Evolutionary conservation across 1,140 invertebrate species (phyloP), one percentile per base, ranked within the genome.

Genomic region (Drosophila insularis): DNA sequence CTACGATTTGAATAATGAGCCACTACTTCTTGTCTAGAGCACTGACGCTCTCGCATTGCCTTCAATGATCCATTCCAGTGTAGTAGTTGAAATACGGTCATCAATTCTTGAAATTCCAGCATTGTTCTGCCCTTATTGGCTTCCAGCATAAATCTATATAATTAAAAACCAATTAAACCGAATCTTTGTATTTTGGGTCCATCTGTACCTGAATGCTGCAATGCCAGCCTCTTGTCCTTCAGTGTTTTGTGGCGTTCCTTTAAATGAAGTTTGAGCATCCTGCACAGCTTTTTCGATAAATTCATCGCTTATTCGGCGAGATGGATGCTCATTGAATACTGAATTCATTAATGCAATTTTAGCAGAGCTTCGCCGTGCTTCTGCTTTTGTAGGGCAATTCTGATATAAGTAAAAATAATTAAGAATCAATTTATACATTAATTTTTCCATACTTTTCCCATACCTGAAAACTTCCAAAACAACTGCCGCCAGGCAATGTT

Each of bases 331-430:
- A 91, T 98, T 99, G 92, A 98, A 98, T 2, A 99, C 97, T 4
- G 97, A 98, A 92, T 98, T 99, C 97, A 98, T 98, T 7, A 99
- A 93, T 4, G 98, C 98, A 64, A 99, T 98, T 93, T 98, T 98
- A 1, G 98, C 98, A 2, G 97, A 97, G 81, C 97, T 98, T 75
- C 97, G 94, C 40, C 97, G 93, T 1, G 98, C 98, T 92, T 98
- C 98, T 1, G 97, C 97, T 92, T 98, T 98, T 31, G 97, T 98
- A 11, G 97, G 96, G 91, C 97, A 98, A 92, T 98, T 98, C 95
- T 97, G 5, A 39, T 59, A 59, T 8, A 1, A 1, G 39, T 65
- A 59, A 39, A 23, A 59, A 60, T 56, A 17, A 1, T 32, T 50
- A 39, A 17, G 23, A 6, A 2, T 43, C 35, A 50, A 19, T 2